A percentile compares a stretch with the other conserved stretches of the same genome.
phyloP scores from a whole-genome alignment of 2,888 invertebrate genomes.

The Bhutanitis thaidina region DNA sequence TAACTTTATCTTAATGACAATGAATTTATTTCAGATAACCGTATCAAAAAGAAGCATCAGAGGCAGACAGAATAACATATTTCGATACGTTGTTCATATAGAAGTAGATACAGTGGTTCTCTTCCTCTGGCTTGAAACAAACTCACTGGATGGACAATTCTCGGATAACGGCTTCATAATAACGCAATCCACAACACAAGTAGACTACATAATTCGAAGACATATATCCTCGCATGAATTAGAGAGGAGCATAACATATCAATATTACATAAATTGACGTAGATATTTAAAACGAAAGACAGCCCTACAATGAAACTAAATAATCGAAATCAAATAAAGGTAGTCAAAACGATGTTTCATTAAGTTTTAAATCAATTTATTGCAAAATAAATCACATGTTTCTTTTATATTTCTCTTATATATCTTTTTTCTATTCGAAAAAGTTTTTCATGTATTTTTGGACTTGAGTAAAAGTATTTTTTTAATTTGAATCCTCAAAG shows the following conservation, averaged over 20 bases:
- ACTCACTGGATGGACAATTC: constrained; percentile 80
- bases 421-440: too few relatives aligned
- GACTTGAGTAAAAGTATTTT: too few relatives aligned
- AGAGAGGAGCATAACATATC: constrained; percentile 44
- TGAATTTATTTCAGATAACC: constrained; percentile 36
- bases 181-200: constrained; percentile 38
- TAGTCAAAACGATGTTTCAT: too few relatives aligned
- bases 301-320: too few relatives aligned
- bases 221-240: constrained; percentile 37
- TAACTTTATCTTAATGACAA: neutral
- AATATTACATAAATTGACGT: constrained; percentile 51
- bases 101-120: constrained; percentile 77
- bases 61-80: neutral
- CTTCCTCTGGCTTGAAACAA: constrained; percentile 85
- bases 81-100: constrained; percentile 41
- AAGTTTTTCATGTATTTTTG: too few relatives aligned
- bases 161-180: constrained; percentile 87
- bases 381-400: too few relatives aligned
- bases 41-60: constrained; percentile 32
- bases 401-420: too few relatives aligned
- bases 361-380: too few relatives aligned
- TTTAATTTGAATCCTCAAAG: too few relatives aligned
- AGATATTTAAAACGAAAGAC: too few relatives aligned
- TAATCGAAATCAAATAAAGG: too few relatives aligned
- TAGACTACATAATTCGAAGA: constrained; percentile 36